These are phyloP conservation scores for Cactoblastis cactorum DNA, from an alignment of 2,888 invertebrate species.

Conservation along the genomic window DNA sequence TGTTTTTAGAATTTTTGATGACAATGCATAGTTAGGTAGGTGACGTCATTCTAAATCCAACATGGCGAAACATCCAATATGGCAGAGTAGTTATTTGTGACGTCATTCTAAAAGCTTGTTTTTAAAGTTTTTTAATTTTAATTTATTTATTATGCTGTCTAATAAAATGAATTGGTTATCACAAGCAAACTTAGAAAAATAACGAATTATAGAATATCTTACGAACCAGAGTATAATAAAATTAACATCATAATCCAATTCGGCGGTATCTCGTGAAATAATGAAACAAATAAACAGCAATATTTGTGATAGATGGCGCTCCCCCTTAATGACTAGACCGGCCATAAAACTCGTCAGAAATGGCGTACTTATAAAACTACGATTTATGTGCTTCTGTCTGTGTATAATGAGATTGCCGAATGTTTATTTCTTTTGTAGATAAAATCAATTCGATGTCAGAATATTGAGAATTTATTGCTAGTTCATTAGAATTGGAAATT, in stretches of 20 bases:
- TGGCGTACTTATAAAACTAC: not conserved
- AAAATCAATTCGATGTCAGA: not conserved
- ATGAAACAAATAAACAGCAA: constrained; percentile 4
- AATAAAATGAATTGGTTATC: no score
- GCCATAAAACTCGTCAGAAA: constrained; percentile 14
- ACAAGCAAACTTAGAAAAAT: not conserved
- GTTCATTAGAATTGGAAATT: no score
- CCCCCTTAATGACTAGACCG: constrained; percentile 14
- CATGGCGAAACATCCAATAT: no score
- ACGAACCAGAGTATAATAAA: not conserved
- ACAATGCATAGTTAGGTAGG: no score
- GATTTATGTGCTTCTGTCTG: constrained; percentile 10
- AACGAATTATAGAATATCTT: not conserved
- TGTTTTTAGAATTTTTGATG: no score
- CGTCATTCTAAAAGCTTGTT: no score
- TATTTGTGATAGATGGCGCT: constrained; percentile 2
- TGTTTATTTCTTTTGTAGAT: not conserved
- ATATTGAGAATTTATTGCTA: not conserved
- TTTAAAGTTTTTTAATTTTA: no score
- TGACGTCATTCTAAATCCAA: no score
- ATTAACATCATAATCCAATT: constrained; percentile 5
- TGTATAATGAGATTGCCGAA: not conserved
- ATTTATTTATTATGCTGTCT: no score
- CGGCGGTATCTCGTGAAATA: not conserved
- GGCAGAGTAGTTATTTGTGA: no score